Percentiles rank a stretch among this genome's conserved stretches.
These are phyloP conservation scores for Grallaria varia DNA, from an alignment of 2,113 vertebrate genomes.

Conservation along the genomic window DNA sequence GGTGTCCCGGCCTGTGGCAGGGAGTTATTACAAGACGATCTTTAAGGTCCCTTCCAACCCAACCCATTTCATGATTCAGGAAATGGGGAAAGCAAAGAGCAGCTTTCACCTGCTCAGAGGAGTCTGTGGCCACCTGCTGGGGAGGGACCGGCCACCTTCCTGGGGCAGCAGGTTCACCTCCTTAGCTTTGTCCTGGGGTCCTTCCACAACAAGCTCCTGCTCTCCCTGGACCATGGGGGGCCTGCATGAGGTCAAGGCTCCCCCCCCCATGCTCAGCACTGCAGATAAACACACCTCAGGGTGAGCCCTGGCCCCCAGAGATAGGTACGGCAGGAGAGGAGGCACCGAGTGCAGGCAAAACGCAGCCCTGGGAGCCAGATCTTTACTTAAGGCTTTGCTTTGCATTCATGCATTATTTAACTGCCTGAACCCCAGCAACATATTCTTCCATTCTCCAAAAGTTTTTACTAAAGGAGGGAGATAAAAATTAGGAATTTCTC, in stretches of 20 bases:
- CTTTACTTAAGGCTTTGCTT: not conserved
- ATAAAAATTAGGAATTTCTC: not conserved
- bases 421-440: not conserved
- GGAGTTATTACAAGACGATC: not conserved
- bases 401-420: not conserved
- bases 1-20: not conserved
- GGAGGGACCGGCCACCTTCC: not conserved
- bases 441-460: not conserved
- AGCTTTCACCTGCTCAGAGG: not conserved
- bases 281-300: not conserved
- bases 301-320: not conserved
- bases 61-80: not conserved
- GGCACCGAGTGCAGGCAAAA: not conserved
- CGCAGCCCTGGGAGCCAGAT: not conserved
- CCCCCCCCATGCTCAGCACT: rapidly evolving
- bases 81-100: not conserved
- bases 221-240: not conserved
- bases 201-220: rapidly evolving
- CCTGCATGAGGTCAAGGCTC: not conserved
- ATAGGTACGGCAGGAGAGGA: not conserved
- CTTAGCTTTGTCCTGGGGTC: not conserved
- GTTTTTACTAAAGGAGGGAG: not conserved
- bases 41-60: not conserved
- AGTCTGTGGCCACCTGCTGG: rapidly evolving
- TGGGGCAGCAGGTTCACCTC: rapidly evolving